Conservation (phyloP, 2,888 invertebrate species). For the Platycheirus albimanus region DNA sequence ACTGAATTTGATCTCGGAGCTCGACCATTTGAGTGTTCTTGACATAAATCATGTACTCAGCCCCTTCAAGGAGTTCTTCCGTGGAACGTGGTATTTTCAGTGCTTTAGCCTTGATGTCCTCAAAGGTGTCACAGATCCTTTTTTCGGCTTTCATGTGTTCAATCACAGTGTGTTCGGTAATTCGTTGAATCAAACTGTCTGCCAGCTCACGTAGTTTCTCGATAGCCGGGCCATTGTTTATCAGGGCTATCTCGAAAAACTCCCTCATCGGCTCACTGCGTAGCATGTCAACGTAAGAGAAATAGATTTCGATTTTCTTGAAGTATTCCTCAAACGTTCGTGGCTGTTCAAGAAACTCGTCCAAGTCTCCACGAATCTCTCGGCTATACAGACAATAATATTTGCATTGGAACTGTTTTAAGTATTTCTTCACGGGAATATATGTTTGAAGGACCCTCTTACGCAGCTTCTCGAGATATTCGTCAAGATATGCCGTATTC, state of each 20-base stretch:
- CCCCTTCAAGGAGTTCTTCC: constrained; percentile 91
- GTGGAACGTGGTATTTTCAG: constrained; percentile 90
- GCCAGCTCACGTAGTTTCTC: constrained; percentile 85
- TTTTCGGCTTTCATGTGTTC: constrained; percentile 87
- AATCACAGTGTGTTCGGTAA: constrained; percentile 86
- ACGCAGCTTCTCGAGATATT: constrained; percentile 84
- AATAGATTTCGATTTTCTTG: constrained; percentile 86
- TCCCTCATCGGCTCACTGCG: constrained; percentile 86
- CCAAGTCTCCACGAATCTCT: constrained; percentile 83
- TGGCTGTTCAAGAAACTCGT: constrained; percentile 83
- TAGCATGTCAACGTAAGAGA: constrained; percentile 85
- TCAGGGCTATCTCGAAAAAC: constrained; percentile 87
- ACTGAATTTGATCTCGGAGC: constrained; percentile 88
- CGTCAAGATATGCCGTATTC: constrained; percentile 84
- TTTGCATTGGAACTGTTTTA: constrained; percentile 83
- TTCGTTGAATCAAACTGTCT: constrained; percentile 84
- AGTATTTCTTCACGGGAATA: constrained; percentile 84
- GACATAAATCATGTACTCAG: constrained; percentile 91
- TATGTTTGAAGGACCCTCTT: constrained; percentile 84
- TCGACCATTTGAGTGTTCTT: constrained; percentile 88
- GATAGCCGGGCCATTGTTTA: constrained; percentile 86
- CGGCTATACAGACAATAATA: constrained; percentile 84
- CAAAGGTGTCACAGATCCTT: constrained; percentile 88
- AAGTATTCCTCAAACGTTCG: constrained; percentile 85
- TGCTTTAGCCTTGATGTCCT: constrained; percentile 87